Evolutionary conservation across 2,888 invertebrate genomes (phyloP), one percentile per base, ranked within the genome.

Genomic region (Electrophaes corylata): DNA sequence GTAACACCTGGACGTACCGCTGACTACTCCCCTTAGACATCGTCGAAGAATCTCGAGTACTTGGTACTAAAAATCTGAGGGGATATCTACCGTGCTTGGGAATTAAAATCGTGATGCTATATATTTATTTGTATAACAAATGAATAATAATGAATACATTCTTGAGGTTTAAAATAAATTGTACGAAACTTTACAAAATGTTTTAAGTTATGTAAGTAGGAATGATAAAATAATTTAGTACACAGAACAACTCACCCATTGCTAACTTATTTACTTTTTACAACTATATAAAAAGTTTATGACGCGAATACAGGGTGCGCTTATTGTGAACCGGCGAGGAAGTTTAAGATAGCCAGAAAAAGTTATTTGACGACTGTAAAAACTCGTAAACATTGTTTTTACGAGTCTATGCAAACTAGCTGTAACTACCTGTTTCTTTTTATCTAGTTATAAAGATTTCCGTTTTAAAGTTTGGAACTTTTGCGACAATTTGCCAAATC

Each of bases 391-490:
- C 35, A 46, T 46, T 20, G 10, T 29, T 60, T 59, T 60, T 55
- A 55, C 60, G 55, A 60, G 37, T 16, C 26, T 18, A 60, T 55
- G 50, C 46, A 47, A 51, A 51, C 55, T 57, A 60, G 52, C 44
- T 33, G 83, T 77, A 20, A 74, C 76, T 54, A 43, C 52, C 54
- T 63, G 44, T 53, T 40, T n/a, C n/a, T n/a, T 46, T 62, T 37
- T 26, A 41, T 14, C 66, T 29, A 40, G 45, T 37, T 39, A 20
- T 23, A 41, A 20, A 37, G 16, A 31, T 53, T 39, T 29, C 26
- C 10, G 12, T 23, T 46, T 46, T 31, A 20, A 53, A 46, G 39
- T 37, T 37, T 8, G 4, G 12, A 16, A 37, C 2, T 14, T 37
- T 37, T 16, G 26, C 1, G 20, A 1, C 4, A 3, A 20, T 4